These are phyloP conservation scores for Alligator sinensis DNA, from an alignment of 2,113 vertebrate genomes.

Conservation along the genomic window DNA sequence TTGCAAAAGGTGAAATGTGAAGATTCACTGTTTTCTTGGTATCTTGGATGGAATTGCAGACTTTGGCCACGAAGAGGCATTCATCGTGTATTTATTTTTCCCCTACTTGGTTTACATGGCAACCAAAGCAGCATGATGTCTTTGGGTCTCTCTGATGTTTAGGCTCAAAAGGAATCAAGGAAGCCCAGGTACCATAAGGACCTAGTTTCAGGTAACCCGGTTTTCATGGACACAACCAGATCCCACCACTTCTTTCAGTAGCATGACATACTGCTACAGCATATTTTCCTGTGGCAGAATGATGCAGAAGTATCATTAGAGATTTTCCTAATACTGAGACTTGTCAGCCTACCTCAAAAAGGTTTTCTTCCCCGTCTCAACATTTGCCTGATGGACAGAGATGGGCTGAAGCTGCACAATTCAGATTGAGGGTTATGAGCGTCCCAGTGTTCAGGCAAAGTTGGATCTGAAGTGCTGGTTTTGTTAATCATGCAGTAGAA, in stretches of 20 bases:
- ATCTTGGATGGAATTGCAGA: background rate
- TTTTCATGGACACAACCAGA: background rate
- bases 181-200: background rate
- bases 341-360: slow-evolving; percentile 64
- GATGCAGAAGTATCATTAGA: background rate
- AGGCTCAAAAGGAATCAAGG: background rate
- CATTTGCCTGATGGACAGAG: background rate
- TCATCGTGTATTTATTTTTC: background rate
- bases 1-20: background rate
- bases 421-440: background rate
- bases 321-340: background rate
- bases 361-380: slow-evolving; percentile 17
- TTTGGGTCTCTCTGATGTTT: background rate
- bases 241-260: background rate
- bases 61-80: too few species aligned
- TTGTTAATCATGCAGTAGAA: background rate
- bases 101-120: background rate
- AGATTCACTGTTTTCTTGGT: background rate
- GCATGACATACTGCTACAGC: background rate
- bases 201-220: background rate
- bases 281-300: background rate
- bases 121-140: background rate
- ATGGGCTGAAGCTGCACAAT: background rate
- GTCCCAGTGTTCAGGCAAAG: background rate
- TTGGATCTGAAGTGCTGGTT: background rate